Evolutionary conservation across 1,140 invertebrate genomes (phyloP), one percentile per base, ranked within the genome.

Genomic region (Habropoda laboriosa): DNA sequence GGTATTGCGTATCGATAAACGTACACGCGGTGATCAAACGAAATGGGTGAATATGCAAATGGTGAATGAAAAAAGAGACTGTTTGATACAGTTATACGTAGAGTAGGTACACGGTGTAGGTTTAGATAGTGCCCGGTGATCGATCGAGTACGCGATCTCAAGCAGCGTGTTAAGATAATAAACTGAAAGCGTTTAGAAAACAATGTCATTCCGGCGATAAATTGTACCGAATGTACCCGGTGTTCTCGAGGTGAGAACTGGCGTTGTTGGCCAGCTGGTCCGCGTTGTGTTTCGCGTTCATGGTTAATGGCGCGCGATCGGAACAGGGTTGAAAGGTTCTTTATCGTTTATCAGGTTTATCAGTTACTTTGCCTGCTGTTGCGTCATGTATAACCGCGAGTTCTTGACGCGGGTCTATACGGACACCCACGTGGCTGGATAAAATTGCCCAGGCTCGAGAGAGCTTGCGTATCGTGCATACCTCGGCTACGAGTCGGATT

Each of bases 261-360:
- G n/a, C n/a, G n/a, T n/a, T n/a, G n/a, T n/a, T n/a, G n/a, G n/a
- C n/a, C n/a, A n/a, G n/a, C n/a, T n/a, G n/a, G n/a, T n/a, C n/a
- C n/a, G n/a, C n/a, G n/a, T n/a, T n/a, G n/a, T n/a, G n/a, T n/a
- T n/a, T n/a, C n/a, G n/a, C 13, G 27, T 12, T 30, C 27, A 7
- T 27, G 27, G 42, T 49, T 67, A 38, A 67, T 24, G 30, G 8
- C 35, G 8, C 35, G 58, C 72, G 49, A 57, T 79, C 53, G 55
- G 66, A 61, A 38, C 63, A 55, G 21, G 51, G 57, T 70, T 64
- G 42, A 45, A 72, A 51, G 40, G 72, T 80, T 82, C 45, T 72
- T 76, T 76, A 70, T 85, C 79, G 51, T 80, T 83, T 80, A 80
- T 67, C 72, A 38, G 24, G 35, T 80, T 80, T 38, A 83, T 83